Base-by-base conservation (phyloP, 2,888 invertebrate genomes). In the Cephus nigrinus region DNA sequence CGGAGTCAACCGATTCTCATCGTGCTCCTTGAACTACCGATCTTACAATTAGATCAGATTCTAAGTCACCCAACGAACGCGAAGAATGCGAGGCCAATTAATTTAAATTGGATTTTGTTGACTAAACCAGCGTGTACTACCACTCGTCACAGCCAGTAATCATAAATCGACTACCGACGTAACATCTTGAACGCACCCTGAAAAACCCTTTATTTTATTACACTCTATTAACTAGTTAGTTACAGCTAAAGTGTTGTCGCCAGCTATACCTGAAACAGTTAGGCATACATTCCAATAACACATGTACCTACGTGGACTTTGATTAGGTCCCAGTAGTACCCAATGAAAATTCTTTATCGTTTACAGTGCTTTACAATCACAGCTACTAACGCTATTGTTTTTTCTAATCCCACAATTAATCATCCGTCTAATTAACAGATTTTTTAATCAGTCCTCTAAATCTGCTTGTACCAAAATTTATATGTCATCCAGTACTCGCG, bases 51-150 rank as follows among this genome's bases (percentile, higher is more conserved):
- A 55, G 55, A 55, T 55, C 55, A 15, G 55, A 55, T 55, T 55
- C 55, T 55, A 55, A 23, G 55, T 55, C 55, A 23, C 23, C 55
- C 9, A 55, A 55, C 23, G 23, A 55, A 77, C 36, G 35, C 30
- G 69, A 77, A 77, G 77, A 77, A 77, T 77, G 77, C 74, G 69
- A 71, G 69, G 68, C 77, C 77, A 77, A 77, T 77, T 77, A 77
- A 77, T 77, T 77, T 77, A 77, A 77, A 77, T 77, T 77, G 77
- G 75, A 73, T 77, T 77, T 75, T 71, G 75, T 75, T 33, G 75
- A 74, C 77, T 55, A 69, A 75, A 55, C 71, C 74, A 9, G 31
- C 23, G 32, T 32, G 68, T 32, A 12, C 30, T 35, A 74, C 15
- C 15, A 72, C 30, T 55, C 55, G 55, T 55, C 55, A 55, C 55